Evolutionary conservation across 2,888 invertebrate genomes (phyloP), one percentile per base, ranked within the genome.

Genomic region (Cerceris rybyensis): DNA sequence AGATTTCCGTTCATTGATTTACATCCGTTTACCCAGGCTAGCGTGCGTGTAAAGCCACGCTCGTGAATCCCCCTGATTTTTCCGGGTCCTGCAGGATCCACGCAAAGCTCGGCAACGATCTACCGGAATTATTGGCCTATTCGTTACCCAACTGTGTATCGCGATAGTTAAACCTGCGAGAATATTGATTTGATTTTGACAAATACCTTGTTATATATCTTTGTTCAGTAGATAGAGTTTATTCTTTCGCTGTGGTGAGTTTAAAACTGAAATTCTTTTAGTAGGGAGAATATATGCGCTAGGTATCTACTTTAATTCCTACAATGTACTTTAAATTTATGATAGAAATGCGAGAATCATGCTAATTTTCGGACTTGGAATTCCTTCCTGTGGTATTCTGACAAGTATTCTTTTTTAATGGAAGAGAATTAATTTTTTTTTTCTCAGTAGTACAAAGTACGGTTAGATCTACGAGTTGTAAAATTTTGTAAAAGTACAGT

Each of bases 1-100:
- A 67, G 80, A 82, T 76, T 84, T 74, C 69, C 76, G 68, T 82
- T 74, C 80, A 78, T 84, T 78, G 84, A 84, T 84, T 84, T 82
- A 84, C 76, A 70, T 65, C 58, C 75, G 80, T 83, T 83, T 83
- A 81, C 79, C 74, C 76, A 61, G 70, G 69, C 61, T 65, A 39
- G 8, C 52, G n/a, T 7, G 6, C 41, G 7, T 42, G 14, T 64
- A 75, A 68, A 75, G 55, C 65, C 16, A 57, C 17, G 68, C 59
- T 41, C 41, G 55, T 14, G 68, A 28, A 50, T 52, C 16, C 75
- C 75, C 75, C 70, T 74, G 79, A 78, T 79, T 78, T 78, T 78
- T 74, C 4, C 49, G 9, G 46, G 16, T 66, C 54, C 61, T 70
- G 61, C 52, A 43, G 42, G 42, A 69, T 73, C 57, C 78, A 57